Evolutionary conservation across 2,888 invertebrate genomes (phyloP).

Genomic region (Notodonta dromedarius): DNA sequence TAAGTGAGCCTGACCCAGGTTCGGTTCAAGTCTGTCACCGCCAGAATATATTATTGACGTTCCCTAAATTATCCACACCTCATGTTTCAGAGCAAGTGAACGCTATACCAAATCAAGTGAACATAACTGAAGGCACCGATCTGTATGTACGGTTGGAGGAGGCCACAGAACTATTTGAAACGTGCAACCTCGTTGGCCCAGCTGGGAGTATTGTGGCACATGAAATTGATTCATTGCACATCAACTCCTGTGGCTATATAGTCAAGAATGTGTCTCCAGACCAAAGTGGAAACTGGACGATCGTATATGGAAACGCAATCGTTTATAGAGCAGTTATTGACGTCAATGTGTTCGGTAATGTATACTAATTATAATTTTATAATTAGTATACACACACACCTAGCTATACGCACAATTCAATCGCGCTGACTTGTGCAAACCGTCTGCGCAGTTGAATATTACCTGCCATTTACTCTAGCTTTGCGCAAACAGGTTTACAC

Average conservation of each 20-base stretch:
- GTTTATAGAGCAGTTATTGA: conserved; percentile 50
- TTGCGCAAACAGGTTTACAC: no score
- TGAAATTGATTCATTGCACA: conserved; percentile 41
- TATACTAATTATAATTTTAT: not conserved
- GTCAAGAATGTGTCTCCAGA: conserved; percentile 39
- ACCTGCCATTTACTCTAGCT: no score
- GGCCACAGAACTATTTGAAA: conserved; percentile 42
- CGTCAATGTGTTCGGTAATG: conserved; percentile 59
- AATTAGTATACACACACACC: no score
- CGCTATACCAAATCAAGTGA: conserved; percentile 45
- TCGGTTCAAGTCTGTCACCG: no score
- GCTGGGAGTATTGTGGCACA: conserved; percentile 28
- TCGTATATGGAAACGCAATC: conserved; percentile 56
- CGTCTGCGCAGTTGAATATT: no score
- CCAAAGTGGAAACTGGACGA: conserved; percentile 60
- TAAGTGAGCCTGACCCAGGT: no score
- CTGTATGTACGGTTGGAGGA: conserved; percentile 56
- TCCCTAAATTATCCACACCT: not conserved
- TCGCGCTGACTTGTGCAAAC: no score
- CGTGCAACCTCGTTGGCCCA: conserved; percentile 59
- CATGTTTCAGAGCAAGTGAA: conserved; percentile 53
- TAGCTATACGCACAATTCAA: not conserved
- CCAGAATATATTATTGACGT: no score
- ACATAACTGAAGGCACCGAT: conserved; percentile 55
- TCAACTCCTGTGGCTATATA: conserved; percentile 55